These are phyloP conservation scores for Dryococelus australis DNA, from an alignment of 2,888 invertebrate genomes.

Conservation along the genomic window DNA sequence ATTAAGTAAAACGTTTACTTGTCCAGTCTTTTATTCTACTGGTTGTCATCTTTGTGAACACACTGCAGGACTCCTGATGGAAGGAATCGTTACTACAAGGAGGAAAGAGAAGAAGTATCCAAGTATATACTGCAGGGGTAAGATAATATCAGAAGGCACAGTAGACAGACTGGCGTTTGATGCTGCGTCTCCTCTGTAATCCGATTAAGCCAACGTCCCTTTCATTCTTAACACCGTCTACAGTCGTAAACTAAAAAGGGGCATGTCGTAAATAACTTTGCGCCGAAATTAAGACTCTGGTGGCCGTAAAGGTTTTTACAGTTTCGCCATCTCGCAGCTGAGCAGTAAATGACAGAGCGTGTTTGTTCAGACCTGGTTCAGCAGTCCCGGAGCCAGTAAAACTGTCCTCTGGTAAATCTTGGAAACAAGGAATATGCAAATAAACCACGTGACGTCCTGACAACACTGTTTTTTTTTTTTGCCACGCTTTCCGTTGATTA, in stretches of 20 bases:
- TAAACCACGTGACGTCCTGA: neutral
- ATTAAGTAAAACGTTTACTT: too few relatives aligned
- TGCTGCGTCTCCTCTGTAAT: neutral
- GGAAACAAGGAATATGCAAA: neutral
- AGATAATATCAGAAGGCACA: conserved; percentile 1
- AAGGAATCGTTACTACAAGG: neutral
- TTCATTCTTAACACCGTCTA: neutral
- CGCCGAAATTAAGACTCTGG: conserved; percentile 16
- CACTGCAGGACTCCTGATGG: neutral
- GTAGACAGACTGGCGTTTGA: neutral
- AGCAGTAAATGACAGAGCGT: neutral
- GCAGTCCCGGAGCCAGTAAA: neutral
- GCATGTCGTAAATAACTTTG: conserved; percentile 16
- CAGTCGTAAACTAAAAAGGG: conserved; percentile 2
- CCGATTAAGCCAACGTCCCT: neutral
- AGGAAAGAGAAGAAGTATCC: neutral
- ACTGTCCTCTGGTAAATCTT: neutral
- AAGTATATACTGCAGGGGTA: neutral
- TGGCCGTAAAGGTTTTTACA: neutral
- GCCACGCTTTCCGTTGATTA: too few relatives aligned
- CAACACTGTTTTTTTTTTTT: neutral
- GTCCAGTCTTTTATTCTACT: too few relatives aligned
- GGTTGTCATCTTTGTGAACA: too few relatives aligned
- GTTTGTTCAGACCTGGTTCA: conserved; percentile 1
- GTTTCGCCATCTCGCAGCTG: neutral